These are phyloP conservation scores for Phoenicopterus ruber DNA, from an alignment of 2,113 vertebrate species.

Conservation along the genomic window DNA sequence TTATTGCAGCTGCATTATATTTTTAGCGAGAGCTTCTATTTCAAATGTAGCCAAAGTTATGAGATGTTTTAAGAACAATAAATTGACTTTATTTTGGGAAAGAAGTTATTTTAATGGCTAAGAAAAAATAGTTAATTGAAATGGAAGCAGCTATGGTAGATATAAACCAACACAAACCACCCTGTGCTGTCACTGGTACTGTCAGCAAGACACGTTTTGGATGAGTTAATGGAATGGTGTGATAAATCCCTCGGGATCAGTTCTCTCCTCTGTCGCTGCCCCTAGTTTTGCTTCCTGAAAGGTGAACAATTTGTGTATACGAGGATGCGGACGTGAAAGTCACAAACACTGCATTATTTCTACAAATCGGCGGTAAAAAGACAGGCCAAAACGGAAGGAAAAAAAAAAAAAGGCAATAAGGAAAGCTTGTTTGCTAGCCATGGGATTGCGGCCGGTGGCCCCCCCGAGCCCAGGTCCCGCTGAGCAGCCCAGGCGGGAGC, in stretches of 20 bases:
- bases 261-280: background rate
- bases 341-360: background rate
- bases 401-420: no score
- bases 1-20: background rate
- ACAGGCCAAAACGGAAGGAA: no score
- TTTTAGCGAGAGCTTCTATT: background rate
- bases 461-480: background rate
- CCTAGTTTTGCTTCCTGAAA: background rate
- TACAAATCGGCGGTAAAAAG: background rate
- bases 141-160: background rate
- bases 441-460: accelerated
- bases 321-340: background rate
- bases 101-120: background rate
- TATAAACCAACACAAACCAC: background rate
- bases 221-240: background rate
- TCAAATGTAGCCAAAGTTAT: background rate
- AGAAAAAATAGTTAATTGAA: background rate
- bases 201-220: background rate
- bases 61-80: background rate
- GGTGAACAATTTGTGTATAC: background rate
- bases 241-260: background rate
- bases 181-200: background rate
- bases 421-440: background rate
- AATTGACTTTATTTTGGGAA: background rate
- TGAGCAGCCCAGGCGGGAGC: background rate